phyloP scores from a whole-genome alignment of 1,140 invertebrate genomes.

The Lepidostoma basale region DNA sequence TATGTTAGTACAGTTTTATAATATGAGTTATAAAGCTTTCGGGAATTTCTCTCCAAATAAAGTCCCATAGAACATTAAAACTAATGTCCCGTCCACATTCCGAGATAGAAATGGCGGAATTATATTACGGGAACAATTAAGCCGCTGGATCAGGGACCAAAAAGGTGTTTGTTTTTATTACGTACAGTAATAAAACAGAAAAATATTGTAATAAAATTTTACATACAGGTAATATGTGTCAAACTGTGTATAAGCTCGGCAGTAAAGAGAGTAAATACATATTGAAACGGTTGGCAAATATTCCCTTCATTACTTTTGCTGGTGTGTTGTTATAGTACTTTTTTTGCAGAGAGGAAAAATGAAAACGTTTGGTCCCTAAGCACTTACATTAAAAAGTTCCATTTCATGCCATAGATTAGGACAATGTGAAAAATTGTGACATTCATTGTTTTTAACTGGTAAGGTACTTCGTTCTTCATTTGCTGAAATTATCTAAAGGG shows the following conservation, averaged over 20 bases:
- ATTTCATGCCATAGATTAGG: too few relatives aligned
- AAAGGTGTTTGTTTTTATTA: constrained; percentile 33
- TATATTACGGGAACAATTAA: constrained; percentile 28
- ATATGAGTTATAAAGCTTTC: not conserved
- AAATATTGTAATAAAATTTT: constrained; percentile 35
- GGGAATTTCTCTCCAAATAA: constrained; percentile 8
- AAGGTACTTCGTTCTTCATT: too few relatives aligned
- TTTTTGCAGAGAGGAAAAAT: too few relatives aligned
- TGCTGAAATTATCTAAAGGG: too few relatives aligned
- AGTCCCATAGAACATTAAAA: constrained; percentile 19
- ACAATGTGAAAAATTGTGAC: too few relatives aligned
- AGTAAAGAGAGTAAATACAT: not conserved
- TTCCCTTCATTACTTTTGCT: too few relatives aligned
- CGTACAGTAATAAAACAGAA: constrained; percentile 6
- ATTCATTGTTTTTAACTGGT: too few relatives aligned
- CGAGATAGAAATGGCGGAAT: constrained; percentile 13
- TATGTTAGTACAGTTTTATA: not conserved
- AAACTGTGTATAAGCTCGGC: not conserved
- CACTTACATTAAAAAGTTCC: too few relatives aligned
- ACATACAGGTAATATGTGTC: constrained; percentile 23
- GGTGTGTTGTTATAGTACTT: too few relatives aligned
- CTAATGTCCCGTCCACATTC: constrained; percentile 15
- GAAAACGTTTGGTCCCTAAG: too few relatives aligned
- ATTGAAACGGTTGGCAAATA: not conserved
- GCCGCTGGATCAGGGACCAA: constrained; percentile 10